Evolutionary conservation across 2,888 invertebrate species (phyloP), one percentile per base, ranked within the genome.

Genomic region (Dasysyrphus albostriatus): DNA sequence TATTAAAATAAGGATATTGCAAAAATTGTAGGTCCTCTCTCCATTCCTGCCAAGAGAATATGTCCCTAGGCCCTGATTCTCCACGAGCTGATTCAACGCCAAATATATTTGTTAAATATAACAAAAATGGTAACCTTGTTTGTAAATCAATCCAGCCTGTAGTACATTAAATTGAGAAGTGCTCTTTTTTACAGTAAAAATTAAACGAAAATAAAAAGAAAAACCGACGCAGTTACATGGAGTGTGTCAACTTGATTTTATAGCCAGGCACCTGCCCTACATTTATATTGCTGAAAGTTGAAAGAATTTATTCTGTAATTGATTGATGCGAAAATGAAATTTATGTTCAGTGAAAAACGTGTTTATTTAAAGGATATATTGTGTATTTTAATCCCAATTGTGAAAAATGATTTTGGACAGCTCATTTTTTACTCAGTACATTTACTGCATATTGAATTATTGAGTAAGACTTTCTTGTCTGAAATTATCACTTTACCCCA

Each of bases 301-400:
- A 76, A 75, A 79, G 74, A 75, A 70, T 74, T 70, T 70, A 47
- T 24, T 12, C 16, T 42, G 10, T 84, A 80, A 84, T 72, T 84
- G 80, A 83, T 81, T 77, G 81, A 84, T 81, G 81, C 19, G 59
- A 75, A 72, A 83, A 72, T 42, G 42, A 51, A 72, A 83, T 39
- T 56, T 58, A 77, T 65, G 34, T 70, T 51, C 4, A 16, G n/a
- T 29, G 63, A 34, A 29, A 58, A 74, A 63, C 67, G 56, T 24
- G 67, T 67, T 58, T 16, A n/a, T 77, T 34, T 61, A 39, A 63
- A 10, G 39, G n/a, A 24, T 32, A 51, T 49, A 16, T 37, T 49
- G 16, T 47, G 65, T 24, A 7, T 24, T 39, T 61, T 37, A 34
- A 24, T 69, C 37, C 10, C n/a, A 67, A 54, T 72, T 72, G 29